Base-by-base conservation (phyloP, 2,888 invertebrate species). In the Dicycla oo region DNA sequence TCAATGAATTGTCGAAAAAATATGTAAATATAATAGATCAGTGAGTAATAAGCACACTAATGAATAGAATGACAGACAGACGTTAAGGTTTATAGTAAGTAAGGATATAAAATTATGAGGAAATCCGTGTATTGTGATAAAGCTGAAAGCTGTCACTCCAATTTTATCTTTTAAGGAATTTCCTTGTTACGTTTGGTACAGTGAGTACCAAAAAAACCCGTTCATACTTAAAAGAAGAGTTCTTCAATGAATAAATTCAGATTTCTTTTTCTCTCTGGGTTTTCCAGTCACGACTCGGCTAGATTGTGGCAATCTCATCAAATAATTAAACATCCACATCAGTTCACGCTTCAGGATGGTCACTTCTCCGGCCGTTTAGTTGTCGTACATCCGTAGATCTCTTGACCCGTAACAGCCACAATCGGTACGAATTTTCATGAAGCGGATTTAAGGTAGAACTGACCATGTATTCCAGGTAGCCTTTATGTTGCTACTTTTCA, bases 131-230 rank as follows among this genome's bases (percentile, higher is more conserved):
- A 66, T 53, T 51, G 10, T 43, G 69, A 66, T 69, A 66, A 49
- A 26, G 3, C 15, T 38, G 30, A 30, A 51, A 34, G 13, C 66
- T 66, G 51, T 43, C 51, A 69, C 30, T 54, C 45, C 0, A 23
- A 5, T 13, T 34, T 69, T 69, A 69, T 69, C 69, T 53, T 53
- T 13, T 43, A 15, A 20, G 69, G 69, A 53, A 34, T 53, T 53
- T 23, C 43, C 66, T 53, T 53, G 5, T 51, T 43, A 18, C 11
- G 23, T 34, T n/a, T 47, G 8, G 30, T 26, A 43, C 26, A 26
- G 11, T 43, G 26, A 60, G 26, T n/a, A n/a, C n/a, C n/a, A n/a
- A 51, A 51, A 26, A 43, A 60, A 23, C 18, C 23, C 5, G 15
- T 18, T 23, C 10, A 40, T 6, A n/a, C n/a, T n/a, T n/a, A n/a